Base-by-base conservation (phyloP, 2,797 vertebrate species). In the Falco cherrug region DNA sequence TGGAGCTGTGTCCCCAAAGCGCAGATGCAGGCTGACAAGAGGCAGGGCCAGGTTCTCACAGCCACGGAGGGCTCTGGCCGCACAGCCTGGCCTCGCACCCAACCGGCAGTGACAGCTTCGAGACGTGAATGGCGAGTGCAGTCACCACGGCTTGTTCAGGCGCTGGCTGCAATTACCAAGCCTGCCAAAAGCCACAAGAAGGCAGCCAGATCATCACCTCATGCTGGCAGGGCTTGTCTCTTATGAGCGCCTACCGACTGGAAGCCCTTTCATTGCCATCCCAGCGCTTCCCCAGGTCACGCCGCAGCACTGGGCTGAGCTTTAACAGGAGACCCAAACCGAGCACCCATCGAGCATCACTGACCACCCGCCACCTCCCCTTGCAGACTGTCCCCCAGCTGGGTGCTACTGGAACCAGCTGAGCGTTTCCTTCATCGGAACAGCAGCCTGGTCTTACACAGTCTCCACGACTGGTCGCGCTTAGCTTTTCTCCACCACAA, bases 111-210 rank as follows among this genome's bases (percentile, higher is more conserved):
- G 63, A 54, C 54, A 73, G 45, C 57, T 69, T 69, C 0, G 1
- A 83, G 84, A 26, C 35, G 20, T 11, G 61, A 89, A 21, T 0
- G 2, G 47, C 0, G 0, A 92, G 65, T 37, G 78, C 65, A 29
- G 54, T 65, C 3, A 4, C 87, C 79, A 31, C 0, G 12, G 24
- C 61, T 81, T 76, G 65, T 76, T 92, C 65, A 83, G 71, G 48
- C 0, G 1, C 29, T 92, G 57, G 10, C 75, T 83, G 89, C 47
- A 41, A 33, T 73, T 76, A 35, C 29, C 16, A 48, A 79, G 73
- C 31, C 54, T 92, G 67, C 92, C 87, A 94, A 84, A 92, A 96
- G 63, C 76, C 89, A 61, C 81, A 83, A 39, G 71, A 71, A 93
- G 70, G 77, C 63, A 67, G 83, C 77, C 93, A 95, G 90, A 56